These are phyloP conservation scores for Eledona agricola DNA, from an alignment of 2,888 invertebrate species.

Conservation along the genomic window DNA sequence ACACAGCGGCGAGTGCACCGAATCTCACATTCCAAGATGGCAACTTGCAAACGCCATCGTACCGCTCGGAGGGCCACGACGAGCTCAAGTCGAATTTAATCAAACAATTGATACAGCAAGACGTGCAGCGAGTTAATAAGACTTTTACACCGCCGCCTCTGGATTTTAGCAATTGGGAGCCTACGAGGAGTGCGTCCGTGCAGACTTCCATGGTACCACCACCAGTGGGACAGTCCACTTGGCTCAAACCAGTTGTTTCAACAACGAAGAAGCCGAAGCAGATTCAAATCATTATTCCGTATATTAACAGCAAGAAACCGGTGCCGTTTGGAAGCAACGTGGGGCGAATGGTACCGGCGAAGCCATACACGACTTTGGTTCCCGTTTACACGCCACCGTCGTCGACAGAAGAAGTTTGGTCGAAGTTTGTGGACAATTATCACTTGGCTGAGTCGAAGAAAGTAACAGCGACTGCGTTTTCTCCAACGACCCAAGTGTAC, in stretches of 20 bases:
- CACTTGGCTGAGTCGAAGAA: constrained; percentile 65
- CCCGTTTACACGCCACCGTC: constrained; percentile 56
- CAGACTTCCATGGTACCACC: constrained; percentile 52
- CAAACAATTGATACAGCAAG: constrained; percentile 12
- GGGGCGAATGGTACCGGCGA: constrained; percentile 37
- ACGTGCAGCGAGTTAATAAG: constrained; percentile 31
- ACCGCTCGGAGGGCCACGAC: constrained; percentile 3
- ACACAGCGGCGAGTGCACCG: constrained; percentile 62
- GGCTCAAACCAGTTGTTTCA: constrained; percentile 43
- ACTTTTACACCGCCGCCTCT: constrained; percentile 48
- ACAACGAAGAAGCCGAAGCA: constrained; percentile 68
- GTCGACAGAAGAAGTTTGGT: constrained; percentile 54
- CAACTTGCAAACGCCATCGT: background rate
- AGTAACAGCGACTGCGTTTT: constrained; percentile 57
- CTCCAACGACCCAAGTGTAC: constrained; percentile 56
- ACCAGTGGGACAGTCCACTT: constrained; percentile 50
- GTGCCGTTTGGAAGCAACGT: constrained; percentile 40
- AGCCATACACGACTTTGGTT: constrained; percentile 53
- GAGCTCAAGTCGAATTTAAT: constrained; percentile 24
- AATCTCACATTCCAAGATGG: constrained; percentile 46
- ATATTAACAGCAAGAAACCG: constrained; percentile 66
- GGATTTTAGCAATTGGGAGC: constrained; percentile 51
- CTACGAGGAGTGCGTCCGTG: constrained; percentile 38
- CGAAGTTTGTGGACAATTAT: constrained; percentile 63
- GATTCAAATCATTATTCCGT: constrained; percentile 84